Evolutionary conservation across 2,888 invertebrate genomes (phyloP).

Genomic region (Ptilodon capucinus): DNA sequence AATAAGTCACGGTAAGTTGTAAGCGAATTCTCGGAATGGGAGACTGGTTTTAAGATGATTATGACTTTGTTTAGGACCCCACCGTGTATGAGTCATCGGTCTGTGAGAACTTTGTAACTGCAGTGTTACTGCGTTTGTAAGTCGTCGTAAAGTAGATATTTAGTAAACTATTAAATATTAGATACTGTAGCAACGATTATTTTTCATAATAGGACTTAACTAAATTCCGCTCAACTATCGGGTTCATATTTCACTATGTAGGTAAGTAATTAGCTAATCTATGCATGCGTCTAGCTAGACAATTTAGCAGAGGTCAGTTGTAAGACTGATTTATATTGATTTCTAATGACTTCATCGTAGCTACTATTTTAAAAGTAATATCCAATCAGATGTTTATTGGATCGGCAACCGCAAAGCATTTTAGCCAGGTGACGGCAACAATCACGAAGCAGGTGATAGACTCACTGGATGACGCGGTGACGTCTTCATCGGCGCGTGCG

Average conservation of each 20-base stretch:
- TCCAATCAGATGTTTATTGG: constrained; percentile 30
- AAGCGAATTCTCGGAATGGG: constrained; percentile 43
- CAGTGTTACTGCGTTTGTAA: neutral
- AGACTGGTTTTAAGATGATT: constrained; percentile 39
- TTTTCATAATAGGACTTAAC: too few relatives aligned
- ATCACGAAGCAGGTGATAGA: constrained; percentile 60
- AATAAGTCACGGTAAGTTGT: constrained; percentile 39
- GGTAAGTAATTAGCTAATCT: too few relatives aligned
- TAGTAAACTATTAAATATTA: too few relatives aligned
- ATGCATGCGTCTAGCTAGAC: too few relatives aligned
- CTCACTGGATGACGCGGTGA: constrained; percentile 38
- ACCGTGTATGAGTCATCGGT: constrained; percentile 42
- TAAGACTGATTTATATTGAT: too few relatives aligned
- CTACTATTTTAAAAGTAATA: constrained; percentile 7
- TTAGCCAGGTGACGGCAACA: constrained; percentile 52
- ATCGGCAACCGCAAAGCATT: constrained; percentile 42
- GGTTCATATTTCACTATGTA: too few relatives aligned
- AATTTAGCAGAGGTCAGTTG: too few relatives aligned
- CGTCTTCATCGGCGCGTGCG: constrained; percentile 72
- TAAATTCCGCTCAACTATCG: too few relatives aligned
- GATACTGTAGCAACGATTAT: too few relatives aligned
- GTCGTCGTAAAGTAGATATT: too few relatives aligned
- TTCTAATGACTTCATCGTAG: neutral
- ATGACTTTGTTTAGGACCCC: constrained; percentile 39
- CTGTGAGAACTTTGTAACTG: constrained; percentile 35